Conservation (phyloP, 2,888 invertebrate genomes). For the Cryptus armator region DNA sequence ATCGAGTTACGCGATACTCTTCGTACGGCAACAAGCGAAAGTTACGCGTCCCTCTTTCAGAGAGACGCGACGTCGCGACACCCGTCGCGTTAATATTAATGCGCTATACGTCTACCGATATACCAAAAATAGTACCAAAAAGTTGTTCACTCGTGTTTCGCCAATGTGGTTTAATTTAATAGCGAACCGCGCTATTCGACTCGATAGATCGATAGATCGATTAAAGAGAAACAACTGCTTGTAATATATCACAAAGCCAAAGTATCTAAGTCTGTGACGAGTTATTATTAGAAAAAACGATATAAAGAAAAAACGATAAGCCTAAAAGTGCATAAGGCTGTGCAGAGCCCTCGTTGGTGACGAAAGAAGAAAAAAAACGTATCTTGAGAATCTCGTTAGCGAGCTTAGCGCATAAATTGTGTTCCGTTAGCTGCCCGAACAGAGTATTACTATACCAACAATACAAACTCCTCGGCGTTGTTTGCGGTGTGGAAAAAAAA, state of each 20-base stretch:
- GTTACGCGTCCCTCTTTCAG: neutral
- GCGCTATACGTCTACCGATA: constrained; percentile 11
- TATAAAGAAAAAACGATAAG: neutral
- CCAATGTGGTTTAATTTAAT: neutral
- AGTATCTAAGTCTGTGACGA: neutral
- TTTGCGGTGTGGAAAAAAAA: constrained; percentile 6
- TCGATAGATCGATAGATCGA: no score
- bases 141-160: constrained; percentile 4
- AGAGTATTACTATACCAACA: neutral
- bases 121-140: neutral
- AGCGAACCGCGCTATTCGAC: neutral
- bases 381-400: constrained; percentile 58
- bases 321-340: neutral
- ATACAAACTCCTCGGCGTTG: constrained; percentile 10
- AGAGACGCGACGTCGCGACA: constrained; percentile 24
- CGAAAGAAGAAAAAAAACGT: neutral
- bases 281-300: neutral
- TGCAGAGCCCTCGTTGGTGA: neutral
- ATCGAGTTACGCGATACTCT: neutral
- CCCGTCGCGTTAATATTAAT: constrained; percentile 47
- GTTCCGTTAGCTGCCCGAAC: constrained; percentile 13
- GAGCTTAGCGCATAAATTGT: constrained; percentile 37
- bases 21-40: constrained; percentile 14
- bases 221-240: no score
- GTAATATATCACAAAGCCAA: no score